Conservation (phyloP, 2,888 invertebrate genomes). For the Trachelus tabidus region DNA sequence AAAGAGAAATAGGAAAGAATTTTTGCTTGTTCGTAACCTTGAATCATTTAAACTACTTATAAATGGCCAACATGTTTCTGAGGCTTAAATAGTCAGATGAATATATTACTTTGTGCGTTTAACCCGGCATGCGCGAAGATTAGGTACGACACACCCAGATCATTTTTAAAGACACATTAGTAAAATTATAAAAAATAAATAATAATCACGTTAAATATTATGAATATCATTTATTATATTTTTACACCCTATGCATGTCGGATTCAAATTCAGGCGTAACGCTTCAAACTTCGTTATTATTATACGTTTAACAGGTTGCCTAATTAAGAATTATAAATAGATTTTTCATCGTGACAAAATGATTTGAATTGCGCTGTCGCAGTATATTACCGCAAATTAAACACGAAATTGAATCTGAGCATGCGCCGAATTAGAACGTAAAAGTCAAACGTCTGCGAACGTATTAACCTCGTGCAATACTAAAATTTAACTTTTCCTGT, state of each 20-base stretch:
- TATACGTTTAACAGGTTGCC: neutral
- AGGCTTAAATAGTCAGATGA: neutral
- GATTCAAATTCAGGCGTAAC: too few species aligned
- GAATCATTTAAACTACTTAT: neutral
- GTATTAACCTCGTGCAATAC: neutral
- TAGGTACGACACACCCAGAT: too few species aligned
- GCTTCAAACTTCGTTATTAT: too few species aligned
- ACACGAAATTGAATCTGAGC: neutral
- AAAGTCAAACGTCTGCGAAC: neutral
- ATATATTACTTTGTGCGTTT: too few species aligned
- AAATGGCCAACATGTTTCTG: neutral
- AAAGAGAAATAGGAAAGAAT: neutral
- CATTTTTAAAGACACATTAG: too few species aligned
- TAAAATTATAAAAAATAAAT: too few species aligned
- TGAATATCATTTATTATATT: too few species aligned
- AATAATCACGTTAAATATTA: too few species aligned
- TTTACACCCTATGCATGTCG: too few species aligned
- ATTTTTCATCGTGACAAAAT: too few species aligned
- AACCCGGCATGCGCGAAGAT: too few species aligned
- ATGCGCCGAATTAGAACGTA: neutral
- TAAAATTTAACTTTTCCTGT: neutral
- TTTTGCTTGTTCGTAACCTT: neutral
- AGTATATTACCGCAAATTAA: neutral
- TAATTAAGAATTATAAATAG: neutral
- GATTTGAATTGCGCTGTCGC: too few species aligned